Evolutionary conservation across 2,113 vertebrate species (phyloP), one percentile per base, ranked within the genome.

Genomic region (Ageneiosus marmoratus): DNA sequence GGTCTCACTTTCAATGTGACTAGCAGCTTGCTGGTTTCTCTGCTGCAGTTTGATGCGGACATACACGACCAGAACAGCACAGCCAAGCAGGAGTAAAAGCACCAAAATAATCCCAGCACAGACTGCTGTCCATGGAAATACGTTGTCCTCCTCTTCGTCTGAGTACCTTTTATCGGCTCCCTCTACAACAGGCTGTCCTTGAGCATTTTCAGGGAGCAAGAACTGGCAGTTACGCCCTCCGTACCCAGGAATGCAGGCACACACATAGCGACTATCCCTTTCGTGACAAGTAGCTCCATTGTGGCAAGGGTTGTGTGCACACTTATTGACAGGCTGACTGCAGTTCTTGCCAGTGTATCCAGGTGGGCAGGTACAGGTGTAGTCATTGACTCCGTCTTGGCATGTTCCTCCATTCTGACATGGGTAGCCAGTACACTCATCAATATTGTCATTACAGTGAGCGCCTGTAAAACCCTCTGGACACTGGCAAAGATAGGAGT

Each of bases 241-340:
- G 0, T 99, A 99, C 22, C 96, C 95, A 0, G 90, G 95, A 53
- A 96, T 94, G 0, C 98, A 99, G 85, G 97, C 96, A 0, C 98
- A 99, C 82, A 97, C 92, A 0, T 98, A 98, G 80, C 96, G 97
- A 62, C 92, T 93, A 65, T 93, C 95, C 20, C 96, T 92, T 74
- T 99, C 96, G 0, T 99, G 96, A 93, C 98, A 99, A 55, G 97
- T 98, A 84, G 96, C 98, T 70, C 97, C 98, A 0, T 99, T 99
- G 91, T 99, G 97, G 90, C 98, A 99, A 5, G 97, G 98, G 79
- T 93, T 95, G 62, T 98, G 97, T 75, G 95, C 92, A 0, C 98
- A 99, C 86, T 95, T 94, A 89, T 95, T 97, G 90, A 98, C 88
- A 0, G 96, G 96, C 2, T 93, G 88, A 41, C 96, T 99, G 92